Evolutionary conservation across 2,797 vertebrate genomes (phyloP), one percentile per base, ranked within the genome.

Genomic region (Cyclura pinguis): DNA sequence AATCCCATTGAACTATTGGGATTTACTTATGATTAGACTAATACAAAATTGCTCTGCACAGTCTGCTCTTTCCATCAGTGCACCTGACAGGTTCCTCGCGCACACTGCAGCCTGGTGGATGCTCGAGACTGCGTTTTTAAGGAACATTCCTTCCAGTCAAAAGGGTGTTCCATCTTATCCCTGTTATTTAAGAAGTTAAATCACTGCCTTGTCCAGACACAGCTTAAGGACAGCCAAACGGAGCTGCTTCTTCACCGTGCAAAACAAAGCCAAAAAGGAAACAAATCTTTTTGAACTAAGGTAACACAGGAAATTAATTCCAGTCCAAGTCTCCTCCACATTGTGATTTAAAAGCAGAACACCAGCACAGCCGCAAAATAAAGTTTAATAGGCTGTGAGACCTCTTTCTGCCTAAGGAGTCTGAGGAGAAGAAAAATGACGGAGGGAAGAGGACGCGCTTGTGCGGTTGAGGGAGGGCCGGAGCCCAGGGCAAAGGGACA

Each of bases 161-260:
- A 10, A 5, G 29, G 32, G 76, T 62, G 47, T 24, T 42, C 12
- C 35, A 57, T 74, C 10, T 20, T 14, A 0, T 27, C 9, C 27
- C n/a, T 20, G 10, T 47, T 2, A 24, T 78, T 74, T 78, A n/a
- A 82, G 22, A 3, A 14, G 2, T 24, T 20, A 6, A 55, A 12
- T 69, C 69, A 0, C 74, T 72, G 1, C 1, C 27, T 42, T 77
- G 55, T 38, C 27, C 6, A 2, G 85, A 91, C 74, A 38, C 59
- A 74, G 8, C 6, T 8, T 47, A 14, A 35, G 80, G 14, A 32
- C 90, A 24, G 0, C 16, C 69, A 35, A 8, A 12, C 0, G 2
- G 38, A 42, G 67, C n/a, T 3, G 1, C 27, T 16, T 52, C 14
- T 32, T n/a, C n/a, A 76, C 29, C 42, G 52, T 2, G 27, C 38